Evolutionary conservation across 2,113 vertebrate species (phyloP).

Genomic region (Centropristis striata): DNA sequence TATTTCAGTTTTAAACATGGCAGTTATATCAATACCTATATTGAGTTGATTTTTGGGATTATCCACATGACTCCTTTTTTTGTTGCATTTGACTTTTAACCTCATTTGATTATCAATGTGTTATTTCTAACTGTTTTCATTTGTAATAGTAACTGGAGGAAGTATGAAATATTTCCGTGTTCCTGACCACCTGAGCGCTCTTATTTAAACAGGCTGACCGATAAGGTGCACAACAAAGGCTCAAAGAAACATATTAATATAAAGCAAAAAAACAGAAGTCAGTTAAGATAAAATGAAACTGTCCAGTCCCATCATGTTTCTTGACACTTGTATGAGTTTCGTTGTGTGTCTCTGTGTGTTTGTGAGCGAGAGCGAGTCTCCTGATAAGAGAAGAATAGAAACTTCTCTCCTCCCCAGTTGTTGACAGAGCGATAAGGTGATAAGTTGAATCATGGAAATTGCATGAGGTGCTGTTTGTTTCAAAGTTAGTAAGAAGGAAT

Average conservation of each 20-base stretch:
- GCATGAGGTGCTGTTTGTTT: constrained; percentile 26
- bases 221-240: not conserved
- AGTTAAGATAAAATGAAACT: not conserved
- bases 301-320: constrained; percentile 3
- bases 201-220: not conserved
- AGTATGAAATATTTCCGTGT: not conserved
- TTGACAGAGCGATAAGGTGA: constrained; percentile 67
- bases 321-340: constrained; percentile 13
- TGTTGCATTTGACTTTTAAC: not conserved
- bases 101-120: not conserved
- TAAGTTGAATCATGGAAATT: constrained; percentile 53
- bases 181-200: not conserved
- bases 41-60: not conserved
- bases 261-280: constrained; percentile 9
- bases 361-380: not conserved
- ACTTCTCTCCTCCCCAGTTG: constrained; percentile 55
- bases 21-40: too few species aligned
- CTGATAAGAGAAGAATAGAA: constrained; percentile 66
- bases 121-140: not conserved
- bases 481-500: constrained; percentile 14
- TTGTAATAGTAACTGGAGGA: not conserved
- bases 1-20: too few species aligned
- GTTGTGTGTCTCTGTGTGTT: not conserved
- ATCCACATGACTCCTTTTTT: not conserved
- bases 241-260: not conserved